Evolutionary conservation across 2,113 vertebrate genomes (phyloP), one percentile per base, ranked within the genome.

Genomic region (Notiomystis cincta): DNA sequence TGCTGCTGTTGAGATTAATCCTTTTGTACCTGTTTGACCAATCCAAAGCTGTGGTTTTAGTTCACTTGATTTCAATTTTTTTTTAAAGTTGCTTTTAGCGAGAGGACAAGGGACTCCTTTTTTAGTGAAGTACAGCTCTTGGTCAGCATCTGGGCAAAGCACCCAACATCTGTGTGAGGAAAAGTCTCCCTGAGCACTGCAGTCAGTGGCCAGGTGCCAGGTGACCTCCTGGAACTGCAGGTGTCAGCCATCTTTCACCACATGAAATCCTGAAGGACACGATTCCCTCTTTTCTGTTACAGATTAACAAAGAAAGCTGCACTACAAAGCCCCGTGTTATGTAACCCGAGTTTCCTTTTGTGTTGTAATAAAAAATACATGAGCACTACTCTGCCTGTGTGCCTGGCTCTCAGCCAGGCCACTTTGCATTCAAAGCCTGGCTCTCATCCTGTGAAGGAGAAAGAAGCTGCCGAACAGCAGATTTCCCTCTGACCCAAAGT

Each of bases 301-400:
- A 42, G 76, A 57, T 70, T 66, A 4, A 60, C 85, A 73, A 47
- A 62, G 89, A 56, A 95, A 92, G 95, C 92, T 93, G 94, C 87
- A 72, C 92, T 86, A 88, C 94, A 92, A 71, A 93, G 90, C 64
- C 58, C 65, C 3, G 0, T 25, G 47, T 93, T 93, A 87, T 22
- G 11, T 92, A 93, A 95, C 86, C 58, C 14, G 1, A 9, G 66
- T 82, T 89, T 18, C 75, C 75, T 93, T 97, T 92, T 90, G 92
- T 96, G 51, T 83, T n/a, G 6, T 30, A 47, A 81, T 96, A 69
- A 96, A 94, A 96, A 96, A 86, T 86, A 90, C 66, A 86, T n/a
- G 85, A 96, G 51, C 76, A 62, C 92, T 94, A 35, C 87, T 73
- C 84, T 17, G 87, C 84, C 58, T 45, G 69, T 27, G 45, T 47